Evolutionary conservation across 2,888 invertebrate species (phyloP).

Genomic region (Atherix ibis): DNA sequence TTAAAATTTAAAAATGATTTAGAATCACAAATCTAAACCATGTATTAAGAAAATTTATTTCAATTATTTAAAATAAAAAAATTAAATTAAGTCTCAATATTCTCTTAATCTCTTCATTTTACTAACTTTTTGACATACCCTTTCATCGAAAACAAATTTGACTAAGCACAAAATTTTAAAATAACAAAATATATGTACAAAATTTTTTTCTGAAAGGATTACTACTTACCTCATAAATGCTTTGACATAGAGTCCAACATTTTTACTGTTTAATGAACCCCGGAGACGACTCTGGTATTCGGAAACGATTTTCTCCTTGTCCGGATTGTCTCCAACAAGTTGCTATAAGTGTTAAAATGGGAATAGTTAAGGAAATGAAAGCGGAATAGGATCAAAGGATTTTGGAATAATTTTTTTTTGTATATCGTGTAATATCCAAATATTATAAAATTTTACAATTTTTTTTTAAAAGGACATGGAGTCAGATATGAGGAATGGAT

Average conservation of each 20-base stretch:
- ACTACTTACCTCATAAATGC: slow-evolving; percentile 61
- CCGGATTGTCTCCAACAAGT: slow-evolving; percentile 43
- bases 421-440: no score
- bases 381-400: not conserved
- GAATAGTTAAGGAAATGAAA: not conserved
- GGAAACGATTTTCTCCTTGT: slow-evolving; percentile 56
- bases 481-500: no score
- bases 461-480: no score
- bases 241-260: slow-evolving; percentile 65
- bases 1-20: no score
- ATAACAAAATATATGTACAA: no score
- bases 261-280: slow-evolving; percentile 60
- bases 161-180: not conserved
- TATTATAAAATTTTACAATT: no score
- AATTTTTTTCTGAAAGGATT: not conserved
- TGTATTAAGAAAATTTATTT: no score
- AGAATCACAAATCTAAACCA: no score
- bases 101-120: no score
- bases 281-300: slow-evolving; percentile 64
- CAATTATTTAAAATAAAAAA: no score
- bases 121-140: no score
- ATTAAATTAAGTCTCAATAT: no score
- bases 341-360: slow-evolving; percentile 27
- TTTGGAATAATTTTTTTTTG: not conserved
- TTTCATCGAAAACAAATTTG: slow-evolving; percentile 3